Base-by-base conservation (phyloP, 2,113 vertebrate species). In the Sinocyclocheilus rhinocerous region DNA sequence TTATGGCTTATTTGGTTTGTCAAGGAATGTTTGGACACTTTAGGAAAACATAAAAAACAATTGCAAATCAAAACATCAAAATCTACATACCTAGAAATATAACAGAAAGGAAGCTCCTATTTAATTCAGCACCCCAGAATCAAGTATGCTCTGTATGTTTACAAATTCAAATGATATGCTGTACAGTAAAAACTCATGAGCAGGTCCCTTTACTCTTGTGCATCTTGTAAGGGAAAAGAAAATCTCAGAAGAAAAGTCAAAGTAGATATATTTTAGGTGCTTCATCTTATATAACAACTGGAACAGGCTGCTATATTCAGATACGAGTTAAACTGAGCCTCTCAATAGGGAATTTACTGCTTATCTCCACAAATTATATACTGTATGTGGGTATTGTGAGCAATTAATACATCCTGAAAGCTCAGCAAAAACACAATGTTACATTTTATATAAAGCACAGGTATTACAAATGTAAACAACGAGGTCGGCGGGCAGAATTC, bases 391-490 rank as follows among this genome's bases (percentile, higher is more conserved):
- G 59, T 45, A 70, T 61, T 1, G 33, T 6, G 76, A 81, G 69
- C 80, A 89, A 88, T 82, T 84, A 86, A 75, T 78, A 55, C n/a
- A 76, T 78, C 50, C 26, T 69, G 45, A 83, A 82, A 79, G 65
- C 45, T 87, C 83, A 87, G 86, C 83, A 80, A 81, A 81, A 81
- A 81, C 29, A 26, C 12, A 81, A 26, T 65, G 3, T 16, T 16
- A 45, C 36, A 48, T 18, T 59, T 59, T 18, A 26, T 45, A 45
- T 26, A 81, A 65, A 45, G 59, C 12, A 18, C 39, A 65, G 36
- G n/a, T 81, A 65, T 81, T 55, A 80, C 13, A 80, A 61, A 42
- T 63, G 36, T 26, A 18, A 67, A 77, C 48, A 77, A 77, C 50
- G 12, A 59, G 15, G 36, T 77, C 48, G 2, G 3, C 6, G 0